These are phyloP conservation scores for Cosmia trapezina DNA, from an alignment of 2,888 invertebrate genomes.

Conservation along the genomic window DNA sequence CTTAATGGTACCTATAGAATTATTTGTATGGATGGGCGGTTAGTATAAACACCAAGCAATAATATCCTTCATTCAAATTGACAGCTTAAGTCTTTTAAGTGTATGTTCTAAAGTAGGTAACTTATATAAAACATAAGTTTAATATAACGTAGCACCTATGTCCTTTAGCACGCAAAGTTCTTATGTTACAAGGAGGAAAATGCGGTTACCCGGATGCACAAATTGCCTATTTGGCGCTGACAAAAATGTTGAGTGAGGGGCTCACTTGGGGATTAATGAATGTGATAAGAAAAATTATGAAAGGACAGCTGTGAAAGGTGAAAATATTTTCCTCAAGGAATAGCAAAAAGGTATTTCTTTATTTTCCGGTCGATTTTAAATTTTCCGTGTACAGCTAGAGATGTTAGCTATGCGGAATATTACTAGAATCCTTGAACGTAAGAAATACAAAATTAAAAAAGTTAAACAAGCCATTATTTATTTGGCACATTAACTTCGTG, in stretches of 20 bases:
- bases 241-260: constrained; percentile 48
- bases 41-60: neutral
- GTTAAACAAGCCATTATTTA: constrained; percentile 17
- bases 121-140: constrained; percentile 3
- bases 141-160: neutral
- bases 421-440: neutral
- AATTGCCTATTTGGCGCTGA: constrained; percentile 48
- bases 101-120: neutral
- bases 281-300: constrained; percentile 51
- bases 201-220: constrained; percentile 49
- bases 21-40: neutral
- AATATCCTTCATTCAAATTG: neutral
- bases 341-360: neutral
- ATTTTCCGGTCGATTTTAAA: constrained; percentile 14
- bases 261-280: constrained; percentile 51
- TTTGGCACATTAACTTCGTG: constrained; percentile 17
- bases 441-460: constrained; percentile 29
- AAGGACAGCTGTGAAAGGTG: constrained; percentile 23
- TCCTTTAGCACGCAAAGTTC: constrained; percentile 18
- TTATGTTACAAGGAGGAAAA: constrained; percentile 21
- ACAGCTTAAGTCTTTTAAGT: neutral
- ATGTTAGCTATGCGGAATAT: neutral
- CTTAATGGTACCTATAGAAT: neutral
- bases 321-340: constrained; percentile 30
- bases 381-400: neutral